Conservation (phyloP, 1,140 invertebrate species). For the Babylonia areolata region DNA sequence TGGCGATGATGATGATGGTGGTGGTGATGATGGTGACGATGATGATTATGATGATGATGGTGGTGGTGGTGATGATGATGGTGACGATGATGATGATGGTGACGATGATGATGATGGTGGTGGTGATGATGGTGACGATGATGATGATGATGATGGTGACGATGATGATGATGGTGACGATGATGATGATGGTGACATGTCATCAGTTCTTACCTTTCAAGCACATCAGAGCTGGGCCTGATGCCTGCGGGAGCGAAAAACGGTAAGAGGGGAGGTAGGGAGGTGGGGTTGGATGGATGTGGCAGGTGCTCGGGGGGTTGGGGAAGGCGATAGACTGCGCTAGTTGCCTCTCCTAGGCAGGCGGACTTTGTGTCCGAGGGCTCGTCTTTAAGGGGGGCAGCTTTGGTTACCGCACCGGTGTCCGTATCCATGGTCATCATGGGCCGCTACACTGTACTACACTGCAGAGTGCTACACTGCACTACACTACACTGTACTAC, state of each 20-base stretch:
- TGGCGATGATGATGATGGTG: no score
- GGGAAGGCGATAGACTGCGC: neutral
- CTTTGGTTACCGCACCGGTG: neutral
- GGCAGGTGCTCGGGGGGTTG: neutral
- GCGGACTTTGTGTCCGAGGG: neutral
- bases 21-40: no score
- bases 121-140: no score
- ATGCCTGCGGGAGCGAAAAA: neutral
- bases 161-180: neutral
- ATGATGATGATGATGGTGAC: no score
- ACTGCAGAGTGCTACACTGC: no score
- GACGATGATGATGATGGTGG: neutral
- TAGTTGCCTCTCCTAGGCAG: neutral
- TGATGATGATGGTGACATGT: neutral
- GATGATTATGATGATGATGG: neutral
- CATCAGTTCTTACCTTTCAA: neutral
- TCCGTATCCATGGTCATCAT: constrained; percentile 3
- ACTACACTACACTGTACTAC: no score
- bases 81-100: neutral
- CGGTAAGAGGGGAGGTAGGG: neutral
- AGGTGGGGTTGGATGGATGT: neutral
- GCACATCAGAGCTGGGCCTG: neutral
- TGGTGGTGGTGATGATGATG: neutral
- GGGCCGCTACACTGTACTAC: neutral
- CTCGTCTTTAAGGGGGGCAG: neutral